A percentile compares a stretch with the other conserved stretches of the same genome.
These are phyloP conservation scores for Fulmarus glacialis DNA, from an alignment of 2,113 vertebrate genomes.

Conservation along the genomic window DNA sequence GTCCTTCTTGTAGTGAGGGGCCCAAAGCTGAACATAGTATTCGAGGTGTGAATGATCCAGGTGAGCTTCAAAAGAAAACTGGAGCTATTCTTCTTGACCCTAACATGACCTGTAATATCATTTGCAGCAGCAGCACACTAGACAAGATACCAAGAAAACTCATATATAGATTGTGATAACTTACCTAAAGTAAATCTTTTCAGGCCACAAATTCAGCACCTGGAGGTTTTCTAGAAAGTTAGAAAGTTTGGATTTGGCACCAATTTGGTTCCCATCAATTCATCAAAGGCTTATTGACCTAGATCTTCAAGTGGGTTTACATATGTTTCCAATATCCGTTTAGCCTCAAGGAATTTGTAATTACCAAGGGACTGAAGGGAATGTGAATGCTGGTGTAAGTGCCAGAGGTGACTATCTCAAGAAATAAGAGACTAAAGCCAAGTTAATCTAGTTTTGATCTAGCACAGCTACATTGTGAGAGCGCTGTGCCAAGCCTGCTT, in stretches of 20 bases:
- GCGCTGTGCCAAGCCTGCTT: neutral
- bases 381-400: neutral
- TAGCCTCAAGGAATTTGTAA: slow-evolving; percentile 33
- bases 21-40: no score
- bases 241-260: neutral
- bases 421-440: slow-evolving; percentile 9
- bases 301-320: neutral
- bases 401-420: slow-evolving; percentile 11
- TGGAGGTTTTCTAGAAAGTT: neutral
- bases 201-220: neutral
- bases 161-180: neutral
- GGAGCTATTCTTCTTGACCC: neutral
- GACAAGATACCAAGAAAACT: neutral
- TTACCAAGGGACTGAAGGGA: neutral
- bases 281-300: neutral
- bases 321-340: slow-evolving; percentile 38
- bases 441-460: slow-evolving; percentile 35
- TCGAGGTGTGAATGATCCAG: neutral
- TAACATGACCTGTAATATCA: neutral
- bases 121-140: neutral
- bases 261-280: neutral
- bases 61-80: neutral
- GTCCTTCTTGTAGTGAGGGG: no score
- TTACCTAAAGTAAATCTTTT: slow-evolving; percentile 19
- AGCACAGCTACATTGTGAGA: neutral